Percentiles rank a stretch among this genome's conserved stretches.
Conservation (phyloP, 2,113 vertebrate species). For the Paramisgurnus dabryanus region DNA sequence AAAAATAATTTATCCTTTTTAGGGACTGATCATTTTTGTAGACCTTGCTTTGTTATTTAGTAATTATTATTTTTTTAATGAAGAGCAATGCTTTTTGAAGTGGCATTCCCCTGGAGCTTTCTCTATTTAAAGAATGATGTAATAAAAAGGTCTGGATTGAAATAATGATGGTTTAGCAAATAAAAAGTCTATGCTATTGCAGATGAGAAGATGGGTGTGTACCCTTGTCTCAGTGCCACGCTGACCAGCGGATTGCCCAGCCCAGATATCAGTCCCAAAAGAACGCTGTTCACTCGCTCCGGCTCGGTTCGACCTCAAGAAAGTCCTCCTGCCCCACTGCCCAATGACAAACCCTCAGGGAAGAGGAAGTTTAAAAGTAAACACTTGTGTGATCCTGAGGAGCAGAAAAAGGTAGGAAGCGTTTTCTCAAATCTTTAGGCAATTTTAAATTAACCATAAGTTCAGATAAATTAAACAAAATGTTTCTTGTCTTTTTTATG, state of each 20-base stretch:
- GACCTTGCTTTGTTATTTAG: no score
- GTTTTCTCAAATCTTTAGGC: not conserved
- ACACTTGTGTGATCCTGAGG: slow-evolving; percentile 84
- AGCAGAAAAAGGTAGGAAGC: slow-evolving; percentile 82
- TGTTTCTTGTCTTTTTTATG: no score
- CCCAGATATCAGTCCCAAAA: slow-evolving; percentile 63
- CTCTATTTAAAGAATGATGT: not conserved
- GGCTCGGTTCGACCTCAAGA: slow-evolving; percentile 70
- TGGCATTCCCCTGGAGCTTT: not conserved
- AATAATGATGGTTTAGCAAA: not conserved
- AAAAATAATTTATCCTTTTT: not conserved
- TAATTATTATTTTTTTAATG: no score
- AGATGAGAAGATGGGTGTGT: slow-evolving; percentile 64
- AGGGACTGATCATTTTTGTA: no score
- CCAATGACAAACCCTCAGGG: slow-evolving; percentile 89
- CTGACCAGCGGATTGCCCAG: slow-evolving; percentile 50
- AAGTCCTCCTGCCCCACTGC: slow-evolving; percentile 73
- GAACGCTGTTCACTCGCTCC: slow-evolving; percentile 71
- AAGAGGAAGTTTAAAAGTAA: slow-evolving; percentile 99
- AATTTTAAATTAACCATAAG: not conserved
- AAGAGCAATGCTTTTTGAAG: no score
- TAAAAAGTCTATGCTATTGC: slow-evolving; percentile 49
- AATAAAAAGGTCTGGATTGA: not conserved
- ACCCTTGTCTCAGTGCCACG: slow-evolving; percentile 60
- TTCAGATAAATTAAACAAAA: no score